Conservation (phyloP, 2,797 vertebrate genomes). For the Anolis apletophallus region DNA sequence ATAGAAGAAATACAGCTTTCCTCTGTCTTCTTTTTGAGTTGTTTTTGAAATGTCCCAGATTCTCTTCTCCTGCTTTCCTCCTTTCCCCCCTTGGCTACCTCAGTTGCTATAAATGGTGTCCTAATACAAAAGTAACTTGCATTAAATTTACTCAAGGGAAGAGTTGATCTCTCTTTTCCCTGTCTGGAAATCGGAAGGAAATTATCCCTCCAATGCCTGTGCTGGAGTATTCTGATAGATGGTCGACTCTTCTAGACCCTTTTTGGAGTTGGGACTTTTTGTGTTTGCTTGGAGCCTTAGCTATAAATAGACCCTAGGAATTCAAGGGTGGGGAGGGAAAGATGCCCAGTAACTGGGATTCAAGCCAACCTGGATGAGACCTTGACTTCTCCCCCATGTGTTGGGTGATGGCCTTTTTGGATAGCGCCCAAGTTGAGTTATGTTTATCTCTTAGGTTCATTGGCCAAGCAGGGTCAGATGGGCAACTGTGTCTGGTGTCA, state of each 20-base stretch:
- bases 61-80: too few species aligned
- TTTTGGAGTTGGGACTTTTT: neutral
- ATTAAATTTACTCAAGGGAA: too few species aligned
- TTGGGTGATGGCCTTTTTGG: neutral
- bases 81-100: too few species aligned
- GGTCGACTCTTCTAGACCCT: neutral
- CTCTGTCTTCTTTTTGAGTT: too few species aligned
- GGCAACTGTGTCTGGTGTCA: neutral
- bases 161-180: too few species aligned
- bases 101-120: too few species aligned
- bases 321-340: neutral
- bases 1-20: too few species aligned
- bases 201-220: neutral
- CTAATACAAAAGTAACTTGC: too few species aligned
- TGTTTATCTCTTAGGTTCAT: conserved; percentile 20
- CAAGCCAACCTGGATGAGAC: conserved; percentile 12
- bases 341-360: neutral
- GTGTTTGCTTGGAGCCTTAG: too few species aligned
- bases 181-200: neutral
- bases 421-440: neutral
- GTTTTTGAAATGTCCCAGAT: too few species aligned
- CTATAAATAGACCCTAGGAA: conserved; percentile 36
- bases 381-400: neutral
- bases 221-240: neutral
- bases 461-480: conserved; percentile 29